A percentile compares a stretch with the other conserved stretches of the same genome.
phyloP scores from a whole-genome alignment of 1,140 invertebrate genomes.

The Proctacanthus coquilletti region DNA sequence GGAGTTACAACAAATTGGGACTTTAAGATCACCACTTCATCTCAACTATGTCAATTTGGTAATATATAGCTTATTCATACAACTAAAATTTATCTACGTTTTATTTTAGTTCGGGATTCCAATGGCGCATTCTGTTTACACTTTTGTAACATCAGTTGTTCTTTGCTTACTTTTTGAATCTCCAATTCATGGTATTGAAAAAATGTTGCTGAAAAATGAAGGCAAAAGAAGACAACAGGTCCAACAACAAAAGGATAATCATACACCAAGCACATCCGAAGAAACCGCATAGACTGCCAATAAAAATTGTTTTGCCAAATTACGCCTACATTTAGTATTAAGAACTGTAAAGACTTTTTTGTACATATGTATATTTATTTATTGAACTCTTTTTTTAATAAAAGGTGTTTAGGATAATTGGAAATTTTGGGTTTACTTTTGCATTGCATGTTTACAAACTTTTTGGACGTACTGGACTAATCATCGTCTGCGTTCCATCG shows the following conservation, averaged over 20 bases:
- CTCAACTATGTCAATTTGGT: conserved; percentile 34
- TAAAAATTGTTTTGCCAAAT: no score
- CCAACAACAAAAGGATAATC: conserved; percentile 4
- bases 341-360: no score
- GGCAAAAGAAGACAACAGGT: conserved; percentile 1
- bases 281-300: no score
- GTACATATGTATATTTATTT: no score
- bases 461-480: no score
- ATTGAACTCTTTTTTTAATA: no score
- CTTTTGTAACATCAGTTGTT: conserved; percentile 43
- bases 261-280: conserved; percentile 11
- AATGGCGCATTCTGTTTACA: conserved; percentile 38
- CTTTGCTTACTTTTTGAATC: conserved; percentile 51
- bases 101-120: conserved; percentile 35
- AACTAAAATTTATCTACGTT: conserved; percentile 5
- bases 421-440: no score
- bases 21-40: conserved; percentile 35
- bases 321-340: no score
- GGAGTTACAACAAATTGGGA: conserved; percentile 41
- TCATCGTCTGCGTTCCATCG: no score
- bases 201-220: conserved; percentile 34
- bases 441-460: no score
- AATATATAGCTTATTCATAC: conserved; percentile 11
- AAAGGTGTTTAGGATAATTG: no score
- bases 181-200: conserved; percentile 50